Evolutionary conservation across 2,888 invertebrate genomes (phyloP), one percentile per base, ranked within the genome.

Genomic region (Drosophila limbata): DNA sequence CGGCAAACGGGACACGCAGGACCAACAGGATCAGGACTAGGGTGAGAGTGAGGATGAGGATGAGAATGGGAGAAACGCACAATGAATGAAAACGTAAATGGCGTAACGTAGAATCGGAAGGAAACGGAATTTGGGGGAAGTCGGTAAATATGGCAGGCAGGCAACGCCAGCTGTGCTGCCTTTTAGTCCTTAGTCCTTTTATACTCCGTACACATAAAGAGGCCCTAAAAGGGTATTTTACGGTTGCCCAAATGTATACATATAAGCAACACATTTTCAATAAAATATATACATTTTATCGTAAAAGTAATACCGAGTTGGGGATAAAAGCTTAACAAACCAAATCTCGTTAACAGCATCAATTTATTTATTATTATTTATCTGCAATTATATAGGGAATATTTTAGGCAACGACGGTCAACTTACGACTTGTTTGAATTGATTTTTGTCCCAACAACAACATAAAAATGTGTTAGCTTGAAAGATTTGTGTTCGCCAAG

Each of bases 51-150:
- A n/a, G 19, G 45, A 15, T n/a, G 31, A 39, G 13, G 11, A 37
- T 11, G n/a, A n/a, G 19, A 40, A 15, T 11, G 37, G 44, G 11
- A 42, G 17, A 67, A 71, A 61, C 62, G 60, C 39, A 59, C 76
- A 73, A 66, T 77, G 68, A 75, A 75, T 82, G 56, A 74, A 82
- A 73, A 60, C 75, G 57, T 67, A 77, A 77, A 81, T 82, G 68
- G 64, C 55, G 42, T 67, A 37, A 33, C 70, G 48, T 40, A 37
- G 65, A 69, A 74, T 61, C 47, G 60, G 59, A 75, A 65, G 80
- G 67, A 66, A 64, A 75, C 63, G 80, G 67, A 66, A 64, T 57
- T 57, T 61, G 55, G 50, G 45, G 50, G 21, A 84, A 65, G 69
- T 68, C 64, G 25, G 69, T 73, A 77, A 87, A 77, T 65, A 86